A percentile compares a stretch with the other conserved stretches of the same genome.
phyloP scores from a whole-genome alignment of 2,113 vertebrate species.

The Percina caprodes region DNA sequence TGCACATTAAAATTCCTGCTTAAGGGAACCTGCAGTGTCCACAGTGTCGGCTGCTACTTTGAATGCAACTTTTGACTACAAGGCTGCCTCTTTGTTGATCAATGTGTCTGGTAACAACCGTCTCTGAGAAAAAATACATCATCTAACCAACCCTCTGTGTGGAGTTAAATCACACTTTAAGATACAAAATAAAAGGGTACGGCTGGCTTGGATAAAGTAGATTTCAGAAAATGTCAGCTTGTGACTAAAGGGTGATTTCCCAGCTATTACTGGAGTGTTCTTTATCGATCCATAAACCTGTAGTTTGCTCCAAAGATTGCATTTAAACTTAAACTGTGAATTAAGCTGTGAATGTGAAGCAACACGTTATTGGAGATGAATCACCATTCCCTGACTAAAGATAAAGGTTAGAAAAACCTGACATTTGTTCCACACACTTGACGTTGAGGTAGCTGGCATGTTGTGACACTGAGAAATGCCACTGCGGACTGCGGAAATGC shows the following conservation, averaged over 20 bases:
- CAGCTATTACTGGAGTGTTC: neutral
- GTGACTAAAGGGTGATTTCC: too few species aligned
- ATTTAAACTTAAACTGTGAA: neutral
- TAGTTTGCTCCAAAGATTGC: neutral
- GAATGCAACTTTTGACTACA: neutral
- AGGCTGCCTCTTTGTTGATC: neutral
- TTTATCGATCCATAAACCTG: neutral
- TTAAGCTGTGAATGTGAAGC: constrained; percentile 1
- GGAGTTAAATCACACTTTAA: neutral
- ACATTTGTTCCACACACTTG: constrained; percentile 69
- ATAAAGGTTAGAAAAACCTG: constrained; percentile 66
- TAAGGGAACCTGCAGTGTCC: neutral
- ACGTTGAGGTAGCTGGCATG: constrained; percentile 42
- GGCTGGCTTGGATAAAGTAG: too few species aligned
- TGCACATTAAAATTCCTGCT: too few species aligned
- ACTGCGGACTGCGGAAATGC: constrained; percentile 18
- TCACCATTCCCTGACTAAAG: constrained; percentile 38
- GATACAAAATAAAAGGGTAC: neutral
- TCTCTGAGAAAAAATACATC: too few species aligned
- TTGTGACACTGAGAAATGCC: constrained; percentile 68
- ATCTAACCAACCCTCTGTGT: too few species aligned
- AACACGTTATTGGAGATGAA: constrained; percentile 30
- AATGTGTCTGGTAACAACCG: neutral
- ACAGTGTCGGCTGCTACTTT: neutral
- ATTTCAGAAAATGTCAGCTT: too few species aligned